Percentiles rank a stretch among this genome's conserved stretches.
Evolutionary conservation across 2,113 vertebrate species (phyloP).

Genomic region (Centrocercus urophasianus): DNA sequence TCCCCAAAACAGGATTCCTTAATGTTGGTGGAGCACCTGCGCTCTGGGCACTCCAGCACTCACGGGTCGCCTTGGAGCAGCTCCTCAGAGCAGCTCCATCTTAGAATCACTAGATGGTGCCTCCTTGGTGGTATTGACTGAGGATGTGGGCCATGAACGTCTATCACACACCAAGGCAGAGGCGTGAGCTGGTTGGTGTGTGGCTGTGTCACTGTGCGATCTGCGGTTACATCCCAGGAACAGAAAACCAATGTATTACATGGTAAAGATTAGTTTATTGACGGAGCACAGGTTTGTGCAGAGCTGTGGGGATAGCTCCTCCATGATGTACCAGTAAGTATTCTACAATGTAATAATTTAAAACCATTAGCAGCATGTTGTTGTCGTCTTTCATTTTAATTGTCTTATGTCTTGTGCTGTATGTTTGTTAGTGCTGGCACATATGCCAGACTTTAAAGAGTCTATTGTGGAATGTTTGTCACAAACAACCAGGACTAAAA

Average conservation of each 20-base stretch:
- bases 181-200: neutral
- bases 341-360: constrained; percentile 71
- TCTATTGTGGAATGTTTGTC: constrained; percentile 71
- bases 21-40: neutral
- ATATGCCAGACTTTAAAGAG: constrained; percentile 71
- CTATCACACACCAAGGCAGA: neutral
- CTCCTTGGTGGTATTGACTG: neutral
- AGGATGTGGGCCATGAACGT: neutral
- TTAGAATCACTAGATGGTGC: neutral
- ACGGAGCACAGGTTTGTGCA: constrained; percentile 5
- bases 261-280: constrained; percentile 54
- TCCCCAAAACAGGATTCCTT: neutral
- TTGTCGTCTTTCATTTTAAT: constrained; percentile 70
- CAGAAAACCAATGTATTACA: constrained; percentile 35
- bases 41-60: neutral
- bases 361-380: constrained; percentile 57
- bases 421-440: constrained; percentile 29
- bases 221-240: neutral
- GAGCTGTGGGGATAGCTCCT: constrained; percentile 49
- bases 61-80: neutral
- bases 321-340: constrained; percentile 56
- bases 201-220: neutral
- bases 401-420: constrained; percentile 23
- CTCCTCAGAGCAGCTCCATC: neutral
- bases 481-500: constrained; percentile 65